phyloP scores from a whole-genome alignment of 2,797 vertebrate species.

The Pristis pectinata region DNA sequence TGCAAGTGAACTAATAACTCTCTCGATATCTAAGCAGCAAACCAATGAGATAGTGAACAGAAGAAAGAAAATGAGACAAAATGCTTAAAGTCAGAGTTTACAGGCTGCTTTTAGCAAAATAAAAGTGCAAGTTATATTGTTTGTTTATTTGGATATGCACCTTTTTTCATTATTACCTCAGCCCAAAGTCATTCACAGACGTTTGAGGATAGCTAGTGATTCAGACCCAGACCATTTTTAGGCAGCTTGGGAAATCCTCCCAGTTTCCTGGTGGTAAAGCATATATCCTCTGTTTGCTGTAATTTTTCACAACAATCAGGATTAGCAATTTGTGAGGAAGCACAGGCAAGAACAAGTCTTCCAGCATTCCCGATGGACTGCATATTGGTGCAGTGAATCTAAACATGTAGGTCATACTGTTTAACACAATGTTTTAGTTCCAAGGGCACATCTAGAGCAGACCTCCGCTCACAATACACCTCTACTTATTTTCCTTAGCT shows the following conservation, averaged over 20 bases:
- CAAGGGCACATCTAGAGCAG: neutral
- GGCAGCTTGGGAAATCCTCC: neutral
- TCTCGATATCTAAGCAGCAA: neutral
- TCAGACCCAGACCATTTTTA: neutral
- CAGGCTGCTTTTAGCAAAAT: neutral
- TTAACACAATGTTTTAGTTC: neutral
- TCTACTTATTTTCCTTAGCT: neutral
- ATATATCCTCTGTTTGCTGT: neutral
- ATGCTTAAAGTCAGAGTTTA: neutral
- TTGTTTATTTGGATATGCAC: neutral
- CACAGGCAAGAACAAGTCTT: neutral
- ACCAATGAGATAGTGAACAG: neutral
- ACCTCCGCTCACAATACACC: neutral
- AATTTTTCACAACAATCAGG: neutral
- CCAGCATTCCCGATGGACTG: neutral
- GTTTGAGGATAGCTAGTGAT: neutral
- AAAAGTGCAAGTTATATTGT: neutral
- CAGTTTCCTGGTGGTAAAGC: neutral
- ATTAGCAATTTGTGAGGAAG: neutral
- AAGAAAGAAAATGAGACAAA: neutral
- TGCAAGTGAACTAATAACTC: neutral
- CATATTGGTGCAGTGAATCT: neutral
- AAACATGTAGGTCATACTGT: neutral
- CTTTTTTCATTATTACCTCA: neutral
- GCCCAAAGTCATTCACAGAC: neutral